Evolutionary conservation across 30 jellyfish, hydroid and myxozoan genomes (phyloP), one percentile per base, ranked within the genome.

Genomic region (Aurelia coerulea): DNA sequence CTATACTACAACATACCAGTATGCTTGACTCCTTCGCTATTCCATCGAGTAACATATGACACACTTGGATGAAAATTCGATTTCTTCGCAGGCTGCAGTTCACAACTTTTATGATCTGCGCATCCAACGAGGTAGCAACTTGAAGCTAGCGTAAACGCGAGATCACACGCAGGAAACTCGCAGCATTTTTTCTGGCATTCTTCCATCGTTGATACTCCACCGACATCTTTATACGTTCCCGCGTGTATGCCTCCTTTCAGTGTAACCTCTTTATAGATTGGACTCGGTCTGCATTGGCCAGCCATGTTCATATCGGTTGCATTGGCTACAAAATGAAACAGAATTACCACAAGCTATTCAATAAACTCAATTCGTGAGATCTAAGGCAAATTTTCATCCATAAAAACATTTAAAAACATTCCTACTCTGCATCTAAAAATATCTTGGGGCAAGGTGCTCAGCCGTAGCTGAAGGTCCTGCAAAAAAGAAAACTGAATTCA

Each of bases 211-310:
- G 92, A 80, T 16, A 93, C 98, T 8, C 98, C 98, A 65, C 98
- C 98, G 19, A 93, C 97, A 79, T 93, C 98, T 74, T 93, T 93
- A 60, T 93, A 93, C 62, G 98, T 93, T 69, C 98, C 98, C 16
- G 98, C 98, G 72, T 93, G 90, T 42, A 93, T 93, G 80, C 98
- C 98, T 70, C 98, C 98, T 88, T 93, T 93, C 83, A 93, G 73
- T 72, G 98, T 93, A 64, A 88, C 96, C 92, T 93, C 98, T 74
- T 89, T 93, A 81, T 82, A 93, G 49, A 89, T 83, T 19, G 91
- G 92, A 60, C 97, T 83, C 41, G 98, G 91, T 52, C 90, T 85
- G 74, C 98, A 93, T 52, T 93, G 96, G 39, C 98, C 98, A 17
- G 98, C 97, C 95, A 84, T 83, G 75, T 78, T 79, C 82, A 89